These are phyloP conservation scores for Drosophila emarginata DNA, from an alignment of 2,888 invertebrate species.

Conservation along the genomic window DNA sequence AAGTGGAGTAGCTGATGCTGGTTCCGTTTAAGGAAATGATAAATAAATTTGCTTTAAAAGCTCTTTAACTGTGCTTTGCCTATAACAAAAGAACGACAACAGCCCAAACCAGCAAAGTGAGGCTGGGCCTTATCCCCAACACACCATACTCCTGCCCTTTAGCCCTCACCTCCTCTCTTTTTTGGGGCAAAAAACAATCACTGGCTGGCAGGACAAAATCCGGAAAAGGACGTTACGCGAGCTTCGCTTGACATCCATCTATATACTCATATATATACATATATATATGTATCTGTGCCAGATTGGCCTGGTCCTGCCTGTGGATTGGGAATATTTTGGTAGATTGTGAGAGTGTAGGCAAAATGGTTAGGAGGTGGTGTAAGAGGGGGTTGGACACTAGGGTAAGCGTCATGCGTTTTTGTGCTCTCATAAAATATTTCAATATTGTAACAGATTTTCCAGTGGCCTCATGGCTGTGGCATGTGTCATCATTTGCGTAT, in stretches of 20 bases:
- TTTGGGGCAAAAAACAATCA: conserved; percentile 41
- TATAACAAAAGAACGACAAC: conserved; percentile 22
- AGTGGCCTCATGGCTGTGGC: conserved; percentile 24
- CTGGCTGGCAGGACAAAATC: conserved; percentile 44
- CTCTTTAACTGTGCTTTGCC: conserved; percentile 41
- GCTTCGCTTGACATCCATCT: conserved; percentile 45
- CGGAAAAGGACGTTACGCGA: conserved; percentile 65
- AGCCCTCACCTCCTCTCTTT: no score
- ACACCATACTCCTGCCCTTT: not conserved
- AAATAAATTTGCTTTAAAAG: conserved; percentile 64
- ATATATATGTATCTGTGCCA: conserved; percentile 11
- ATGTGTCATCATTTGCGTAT: conserved; percentile 66
- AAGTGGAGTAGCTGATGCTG: conserved; percentile 21
- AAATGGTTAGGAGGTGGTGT: conserved; percentile 16
- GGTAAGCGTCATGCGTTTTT: conserved; percentile 4
- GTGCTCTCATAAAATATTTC: conserved; percentile 70
- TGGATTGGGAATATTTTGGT: conserved; percentile 2
- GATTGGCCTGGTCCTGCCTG: conserved; percentile 5
- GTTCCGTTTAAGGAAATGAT: conserved; percentile 66
- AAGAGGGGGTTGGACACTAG: not conserved
- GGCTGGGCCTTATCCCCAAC: not conserved
- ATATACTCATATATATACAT: conserved; percentile 16
- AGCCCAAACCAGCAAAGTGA: not conserved
- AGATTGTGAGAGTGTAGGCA: conserved; percentile 13
- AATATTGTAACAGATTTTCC: conserved; percentile 69